These are phyloP conservation scores for Melitaea cinxia DNA, from an alignment of 1,140 invertebrate species.

Conservation along the genomic window DNA sequence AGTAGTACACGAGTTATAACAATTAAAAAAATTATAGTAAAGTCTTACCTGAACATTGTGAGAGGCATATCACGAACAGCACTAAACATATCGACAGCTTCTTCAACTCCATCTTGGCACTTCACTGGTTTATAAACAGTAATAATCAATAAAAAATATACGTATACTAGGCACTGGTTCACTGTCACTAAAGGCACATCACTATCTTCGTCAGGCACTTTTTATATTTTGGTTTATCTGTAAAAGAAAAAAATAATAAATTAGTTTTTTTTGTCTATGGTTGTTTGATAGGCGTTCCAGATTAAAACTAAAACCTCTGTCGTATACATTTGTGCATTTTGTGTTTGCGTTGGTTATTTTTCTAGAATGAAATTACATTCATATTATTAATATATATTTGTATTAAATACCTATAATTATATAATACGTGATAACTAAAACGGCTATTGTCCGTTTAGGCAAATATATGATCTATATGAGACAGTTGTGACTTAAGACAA, in stretches of 20 bases:
- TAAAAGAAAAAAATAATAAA: constrained; percentile 41
- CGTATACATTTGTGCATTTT: constrained; percentile 17
- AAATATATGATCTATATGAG: too few relatives aligned
- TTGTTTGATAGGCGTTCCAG: neutral
- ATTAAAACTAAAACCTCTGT: constrained; percentile 2
- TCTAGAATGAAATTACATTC: neutral
- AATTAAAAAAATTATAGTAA: constrained; percentile 5
- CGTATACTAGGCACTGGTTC: constrained; percentile 43
- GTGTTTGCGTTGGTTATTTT: neutral
- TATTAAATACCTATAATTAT: too few relatives aligned
- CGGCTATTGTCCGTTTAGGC: too few relatives aligned
- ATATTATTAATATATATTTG: too few relatives aligned
- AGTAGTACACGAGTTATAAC: neutral
- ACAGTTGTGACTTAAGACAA: too few relatives aligned
- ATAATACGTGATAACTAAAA: too few relatives aligned
- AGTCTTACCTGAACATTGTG: constrained; percentile 63
- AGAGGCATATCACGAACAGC: constrained; percentile 53
- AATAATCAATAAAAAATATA: constrained; percentile 35
- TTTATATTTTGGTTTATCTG: constrained; percentile 48
- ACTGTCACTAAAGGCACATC: constrained; percentile 68
- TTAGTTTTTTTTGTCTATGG: neutral
- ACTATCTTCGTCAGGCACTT: constrained; percentile 64
- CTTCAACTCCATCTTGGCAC: constrained; percentile 60
- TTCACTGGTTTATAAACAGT: constrained; percentile 25
- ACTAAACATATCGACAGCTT: constrained; percentile 51